phyloP scores from a whole-genome alignment of 2,888 invertebrate species.

The Maniola hyperantus region DNA sequence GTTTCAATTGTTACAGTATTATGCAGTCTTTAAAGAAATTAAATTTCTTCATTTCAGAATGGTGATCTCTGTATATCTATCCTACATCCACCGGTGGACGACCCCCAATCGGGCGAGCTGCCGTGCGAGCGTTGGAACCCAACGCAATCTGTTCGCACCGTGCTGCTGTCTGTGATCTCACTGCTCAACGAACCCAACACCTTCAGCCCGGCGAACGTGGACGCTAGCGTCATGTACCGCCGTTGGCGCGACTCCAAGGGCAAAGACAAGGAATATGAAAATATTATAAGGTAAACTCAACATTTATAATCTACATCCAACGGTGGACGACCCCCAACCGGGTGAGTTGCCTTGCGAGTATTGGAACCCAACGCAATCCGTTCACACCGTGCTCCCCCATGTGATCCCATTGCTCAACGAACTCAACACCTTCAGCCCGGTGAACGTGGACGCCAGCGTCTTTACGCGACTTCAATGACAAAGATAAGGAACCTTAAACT shows the following conservation, averaged over 20 bases:
- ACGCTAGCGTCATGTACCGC: constrained; percentile 99
- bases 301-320: constrained; percentile 89
- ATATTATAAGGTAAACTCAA: constrained; percentile 92
- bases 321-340: constrained; percentile 99
- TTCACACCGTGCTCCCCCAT: constrained; percentile 98
- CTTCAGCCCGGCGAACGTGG: constrained; percentile 99
- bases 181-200: constrained; percentile 99
- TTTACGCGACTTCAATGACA: constrained; percentile 98
- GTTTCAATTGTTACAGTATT: no score
- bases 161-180: constrained; percentile 98
- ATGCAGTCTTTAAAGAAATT: not conserved
- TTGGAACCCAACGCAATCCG: constrained; percentile 99
- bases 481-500: constrained; percentile 60
- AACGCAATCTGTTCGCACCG: constrained; percentile 99
- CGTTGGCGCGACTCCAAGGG: constrained; percentile 99
- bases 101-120: constrained; percentile 99
- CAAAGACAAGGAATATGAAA: constrained; percentile 99
- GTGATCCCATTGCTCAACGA: constrained; percentile 99
- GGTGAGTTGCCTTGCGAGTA: constrained; percentile 99
- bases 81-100: constrained; percentile 99
- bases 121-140: constrained; percentile 99
- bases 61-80: constrained; percentile 99
- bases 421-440: constrained; percentile 99
- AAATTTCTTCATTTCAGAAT: constrained; percentile 84
- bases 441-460: constrained; percentile 99